A percentile compares a stretch with the other conserved stretches of the same genome.
Evolutionary conservation across 2,113 vertebrate genomes (phyloP).

Genomic region (Petaurus breviceps): DNA sequence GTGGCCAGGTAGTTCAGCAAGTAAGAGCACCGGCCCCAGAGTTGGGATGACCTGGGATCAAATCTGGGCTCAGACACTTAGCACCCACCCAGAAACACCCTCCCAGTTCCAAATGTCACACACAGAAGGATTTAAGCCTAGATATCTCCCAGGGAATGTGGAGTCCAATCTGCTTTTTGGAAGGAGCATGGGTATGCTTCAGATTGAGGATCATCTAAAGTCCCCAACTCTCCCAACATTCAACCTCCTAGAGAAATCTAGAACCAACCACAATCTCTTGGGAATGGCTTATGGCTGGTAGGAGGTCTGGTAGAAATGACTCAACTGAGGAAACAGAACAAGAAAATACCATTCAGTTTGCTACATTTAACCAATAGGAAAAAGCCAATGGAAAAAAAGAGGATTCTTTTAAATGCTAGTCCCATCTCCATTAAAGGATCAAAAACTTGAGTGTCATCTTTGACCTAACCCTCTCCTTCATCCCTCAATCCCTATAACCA

Average conservation of each 20-base stretch:
- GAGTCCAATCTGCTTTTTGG: not conserved
- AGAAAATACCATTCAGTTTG: not conserved
- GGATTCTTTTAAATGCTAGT: not conserved
- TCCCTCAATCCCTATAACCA: not conserved
- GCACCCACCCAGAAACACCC: too few relatives aligned
- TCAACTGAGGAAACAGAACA: slow-evolving; percentile 29
- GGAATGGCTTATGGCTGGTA: not conserved
- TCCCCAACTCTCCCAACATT: not conserved
- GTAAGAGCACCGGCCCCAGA: too few relatives aligned
- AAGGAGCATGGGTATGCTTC: not conserved
- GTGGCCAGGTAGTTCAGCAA: too few relatives aligned
- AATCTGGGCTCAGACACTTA: too few relatives aligned
- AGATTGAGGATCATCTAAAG: slow-evolving; percentile 18
- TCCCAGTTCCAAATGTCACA: not conserved
- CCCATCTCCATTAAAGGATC: not conserved
- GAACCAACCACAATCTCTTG: not conserved
- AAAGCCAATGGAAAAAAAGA: not conserved
- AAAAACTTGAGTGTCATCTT: not conserved
- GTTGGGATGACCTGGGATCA: too few relatives aligned
- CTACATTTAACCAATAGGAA: not conserved
- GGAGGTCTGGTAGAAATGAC: slow-evolving; percentile 7
- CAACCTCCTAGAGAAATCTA: slow-evolving; percentile 19
- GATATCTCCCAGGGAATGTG: not conserved
- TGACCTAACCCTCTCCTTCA: not conserved
- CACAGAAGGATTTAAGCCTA: too few relatives aligned